Evolutionary conservation across 2,888 invertebrate species (phyloP).

Genomic region (Drosophila affinis): DNA sequence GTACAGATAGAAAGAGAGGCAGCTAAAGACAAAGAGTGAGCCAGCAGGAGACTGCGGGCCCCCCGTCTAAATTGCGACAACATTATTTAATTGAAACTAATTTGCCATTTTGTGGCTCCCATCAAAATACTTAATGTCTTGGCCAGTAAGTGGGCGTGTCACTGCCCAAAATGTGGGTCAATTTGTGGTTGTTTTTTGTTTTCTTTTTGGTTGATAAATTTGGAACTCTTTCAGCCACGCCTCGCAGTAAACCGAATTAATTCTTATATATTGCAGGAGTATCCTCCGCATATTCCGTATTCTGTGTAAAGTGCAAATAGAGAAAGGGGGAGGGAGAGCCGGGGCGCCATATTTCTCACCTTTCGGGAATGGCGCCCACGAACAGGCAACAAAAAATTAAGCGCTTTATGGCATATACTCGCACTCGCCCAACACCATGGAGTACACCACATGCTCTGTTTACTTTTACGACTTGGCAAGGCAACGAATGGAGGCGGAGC

Average conservation of each 20-base stretch:
- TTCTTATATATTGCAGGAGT: not conserved
- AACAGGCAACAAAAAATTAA: slow-evolving; percentile 65
- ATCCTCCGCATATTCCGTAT: not conserved
- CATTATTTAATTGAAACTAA: slow-evolving; percentile 82
- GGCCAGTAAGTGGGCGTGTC: slow-evolving; percentile 29
- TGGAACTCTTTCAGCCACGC: slow-evolving; percentile 5
- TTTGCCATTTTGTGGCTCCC: slow-evolving; percentile 75
- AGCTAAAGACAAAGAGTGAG: not conserved
- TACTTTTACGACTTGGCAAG: slow-evolving; percentile 71
- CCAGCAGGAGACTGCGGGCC: not conserved
- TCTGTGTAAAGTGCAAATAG: slow-evolving; percentile 14
- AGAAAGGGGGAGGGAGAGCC: not conserved
- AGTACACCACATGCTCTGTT: slow-evolving; percentile 74
- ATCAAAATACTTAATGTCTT: slow-evolving; percentile 64
- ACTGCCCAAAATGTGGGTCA: slow-evolving; percentile 29
- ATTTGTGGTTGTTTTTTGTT: not conserved
- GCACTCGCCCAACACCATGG: slow-evolving; percentile 30
- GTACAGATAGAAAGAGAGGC: not conserved
- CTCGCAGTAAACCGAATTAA: not conserved
- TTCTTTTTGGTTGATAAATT: not conserved
- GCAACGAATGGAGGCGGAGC: slow-evolving; percentile 38
- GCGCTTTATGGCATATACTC: slow-evolving; percentile 69
- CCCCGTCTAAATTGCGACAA: slow-evolving; percentile 68
- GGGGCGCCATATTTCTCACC: slow-evolving; percentile 69
- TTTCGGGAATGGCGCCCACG: slow-evolving; percentile 51